Conservation (phyloP, 2,888 invertebrate genomes). For the Trisateles emortualis region DNA sequence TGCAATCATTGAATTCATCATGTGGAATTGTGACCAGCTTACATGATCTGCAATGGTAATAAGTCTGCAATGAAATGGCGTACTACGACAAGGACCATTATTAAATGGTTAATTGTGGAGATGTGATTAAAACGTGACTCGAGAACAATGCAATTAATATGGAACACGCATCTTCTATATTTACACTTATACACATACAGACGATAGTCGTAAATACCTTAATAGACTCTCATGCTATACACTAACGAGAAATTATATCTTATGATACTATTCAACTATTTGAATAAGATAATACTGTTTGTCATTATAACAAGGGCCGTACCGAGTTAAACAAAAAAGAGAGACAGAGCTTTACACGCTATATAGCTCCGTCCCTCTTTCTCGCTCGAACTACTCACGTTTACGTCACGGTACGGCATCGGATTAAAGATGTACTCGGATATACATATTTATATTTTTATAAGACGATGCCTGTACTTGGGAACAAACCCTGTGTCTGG, state of each 20-base stretch:
- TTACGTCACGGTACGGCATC: no score
- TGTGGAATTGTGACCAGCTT: slow-evolving; percentile 39
- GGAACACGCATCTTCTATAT: slow-evolving; percentile 24
- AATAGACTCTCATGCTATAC: slow-evolving; percentile 6
- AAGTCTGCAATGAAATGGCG: not conserved
- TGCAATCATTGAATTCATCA: slow-evolving; percentile 62
- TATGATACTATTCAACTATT: not conserved
- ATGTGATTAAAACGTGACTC: slow-evolving; percentile 50
- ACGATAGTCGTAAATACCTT: slow-evolving; percentile 13
- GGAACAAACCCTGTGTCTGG: no score
- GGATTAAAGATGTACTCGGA: no score
- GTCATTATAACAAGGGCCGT: no score
- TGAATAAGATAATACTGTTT: no score
- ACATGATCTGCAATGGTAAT: slow-evolving; percentile 31
- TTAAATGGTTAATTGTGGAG: slow-evolving; percentile 33
- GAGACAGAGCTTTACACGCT: no score
- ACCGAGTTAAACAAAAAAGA: no score
- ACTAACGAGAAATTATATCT: not conserved
- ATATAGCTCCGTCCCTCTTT: no score
- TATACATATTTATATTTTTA: no score
- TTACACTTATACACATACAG: slow-evolving; percentile 1
- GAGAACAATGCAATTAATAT: slow-evolving; percentile 40
- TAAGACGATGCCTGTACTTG: no score
- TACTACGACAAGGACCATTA: slow-evolving; percentile 15
- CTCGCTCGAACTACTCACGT: no score